Conservation (phyloP, 2,113 vertebrate genomes). For the Stomatorhinus ivindoensis region DNA sequence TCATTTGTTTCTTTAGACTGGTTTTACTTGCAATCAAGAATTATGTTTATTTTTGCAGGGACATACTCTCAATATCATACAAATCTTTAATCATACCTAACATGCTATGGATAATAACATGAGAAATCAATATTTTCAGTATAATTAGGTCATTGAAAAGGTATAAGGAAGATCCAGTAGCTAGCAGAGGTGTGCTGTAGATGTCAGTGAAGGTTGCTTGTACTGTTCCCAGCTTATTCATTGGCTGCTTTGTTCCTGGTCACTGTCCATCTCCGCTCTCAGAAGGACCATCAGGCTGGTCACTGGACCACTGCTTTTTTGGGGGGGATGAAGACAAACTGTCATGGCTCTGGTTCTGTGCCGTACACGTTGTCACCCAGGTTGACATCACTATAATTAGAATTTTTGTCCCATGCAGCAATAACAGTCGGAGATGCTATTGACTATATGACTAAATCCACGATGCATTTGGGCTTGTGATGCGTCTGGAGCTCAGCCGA, state of each 20-base stretch:
- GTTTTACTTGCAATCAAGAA: neutral
- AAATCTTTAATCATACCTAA: neutral
- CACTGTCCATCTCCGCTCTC: neutral
- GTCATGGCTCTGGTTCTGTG: neutral
- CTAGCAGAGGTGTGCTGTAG: neutral
- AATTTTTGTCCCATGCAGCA: neutral
- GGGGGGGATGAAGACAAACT: neutral
- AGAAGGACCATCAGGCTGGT: neutral
- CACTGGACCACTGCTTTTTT: neutral
- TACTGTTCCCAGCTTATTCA: neutral
- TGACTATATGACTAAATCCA: neutral
- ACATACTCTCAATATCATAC: neutral
- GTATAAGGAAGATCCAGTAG: neutral
- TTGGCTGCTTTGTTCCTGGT: neutral
- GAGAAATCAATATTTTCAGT: neutral
- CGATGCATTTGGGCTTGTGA: neutral
- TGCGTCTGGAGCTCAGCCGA: neutral
- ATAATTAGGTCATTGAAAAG: neutral
- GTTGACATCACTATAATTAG: neutral
- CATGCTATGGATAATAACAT: neutral
- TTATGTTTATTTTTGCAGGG: neutral
- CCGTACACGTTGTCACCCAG: neutral
- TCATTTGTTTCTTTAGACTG: neutral
- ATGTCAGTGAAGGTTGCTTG: neutral
- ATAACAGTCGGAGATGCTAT: neutral